Evolutionary conservation across 2,888 invertebrate species (phyloP).

Genomic region (Archips xylosteana): DNA sequence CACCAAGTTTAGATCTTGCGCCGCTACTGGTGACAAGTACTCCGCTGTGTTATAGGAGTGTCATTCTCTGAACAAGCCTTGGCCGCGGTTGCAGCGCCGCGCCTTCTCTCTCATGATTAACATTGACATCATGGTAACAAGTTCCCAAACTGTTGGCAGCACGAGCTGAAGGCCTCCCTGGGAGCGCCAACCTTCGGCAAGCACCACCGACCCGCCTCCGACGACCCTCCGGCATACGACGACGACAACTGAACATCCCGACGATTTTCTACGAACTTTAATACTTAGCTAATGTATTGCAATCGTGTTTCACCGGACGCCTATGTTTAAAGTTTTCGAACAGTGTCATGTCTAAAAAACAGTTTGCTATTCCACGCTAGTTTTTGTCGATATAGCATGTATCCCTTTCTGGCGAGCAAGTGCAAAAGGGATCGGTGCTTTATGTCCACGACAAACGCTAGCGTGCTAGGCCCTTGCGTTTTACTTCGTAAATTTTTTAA

Average conservation of each 20-base stretch:
- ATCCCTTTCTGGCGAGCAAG: neutral
- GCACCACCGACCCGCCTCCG: constrained; percentile 59
- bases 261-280: constrained; percentile 4
- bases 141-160: constrained; percentile 59
- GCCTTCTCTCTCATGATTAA: too few species aligned
- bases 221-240: constrained; percentile 67
- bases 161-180: constrained; percentile 72
- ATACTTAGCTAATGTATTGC: neutral
- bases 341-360: neutral
- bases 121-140: neutral
- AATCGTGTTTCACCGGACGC: neutral
- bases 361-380: neutral
- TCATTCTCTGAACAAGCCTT: too few species aligned
- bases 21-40: too few species aligned
- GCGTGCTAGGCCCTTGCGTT: too few species aligned
- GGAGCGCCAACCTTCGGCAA: constrained; percentile 59
- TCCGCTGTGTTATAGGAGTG: too few species aligned
- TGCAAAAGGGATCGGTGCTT: too few species aligned
- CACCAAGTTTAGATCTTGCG: too few species aligned
- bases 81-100: too few species aligned
- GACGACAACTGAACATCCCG: constrained; percentile 50
- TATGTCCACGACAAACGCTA: too few species aligned
- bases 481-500: too few species aligned
- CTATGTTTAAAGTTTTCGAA: neutral
- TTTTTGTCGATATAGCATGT: neutral